phyloP scores from a whole-genome alignment of 2,113 vertebrate species.

The Aramus guarauna region DNA sequence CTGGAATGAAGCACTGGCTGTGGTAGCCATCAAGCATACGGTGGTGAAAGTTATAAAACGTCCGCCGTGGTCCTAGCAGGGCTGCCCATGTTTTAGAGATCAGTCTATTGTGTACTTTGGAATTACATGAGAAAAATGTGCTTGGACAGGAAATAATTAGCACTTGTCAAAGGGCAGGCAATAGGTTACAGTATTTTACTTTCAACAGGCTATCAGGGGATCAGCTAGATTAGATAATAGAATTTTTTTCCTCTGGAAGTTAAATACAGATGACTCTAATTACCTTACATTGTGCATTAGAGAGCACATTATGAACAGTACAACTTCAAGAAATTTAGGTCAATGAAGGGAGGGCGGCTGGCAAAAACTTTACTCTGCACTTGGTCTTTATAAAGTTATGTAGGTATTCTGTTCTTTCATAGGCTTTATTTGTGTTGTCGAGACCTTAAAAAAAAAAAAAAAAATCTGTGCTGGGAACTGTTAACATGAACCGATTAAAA shows the following conservation, averaged over 20 bases:
- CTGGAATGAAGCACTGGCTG: slow-evolving; percentile 68
- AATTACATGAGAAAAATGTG: slow-evolving; percentile 72
- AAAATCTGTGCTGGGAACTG: neutral
- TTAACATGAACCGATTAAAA: neutral
- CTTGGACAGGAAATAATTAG: slow-evolving; percentile 86
- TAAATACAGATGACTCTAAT: slow-evolving; percentile 76
- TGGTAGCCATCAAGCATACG: slow-evolving; percentile 65
- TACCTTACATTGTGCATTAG: slow-evolving; percentile 64
- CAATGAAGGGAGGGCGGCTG: slow-evolving; percentile 1
- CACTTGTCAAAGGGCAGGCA: slow-evolving; percentile 79
- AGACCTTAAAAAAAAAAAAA: neutral
- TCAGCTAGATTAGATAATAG: slow-evolving; percentile 79
- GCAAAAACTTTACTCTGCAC: neutral
- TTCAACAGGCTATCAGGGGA: slow-evolving; percentile 75
- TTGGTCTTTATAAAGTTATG: neutral
- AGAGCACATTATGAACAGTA: slow-evolving; percentile 57
- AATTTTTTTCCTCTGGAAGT: slow-evolving; percentile 68
- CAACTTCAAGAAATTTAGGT: slow-evolving; percentile 63
- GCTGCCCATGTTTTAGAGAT: slow-evolving; percentile 54
- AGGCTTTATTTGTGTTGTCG: neutral
- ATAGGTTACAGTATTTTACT: slow-evolving; percentile 80
- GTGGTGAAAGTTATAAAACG: slow-evolving; percentile 86
- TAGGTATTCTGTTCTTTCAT: neutral
- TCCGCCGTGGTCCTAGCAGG: slow-evolving; percentile 11
- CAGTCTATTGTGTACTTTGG: slow-evolving; percentile 69